Evolutionary conservation across 2,888 invertebrate genomes (phyloP).

Genomic region (Epinotia bilunana): DNA sequence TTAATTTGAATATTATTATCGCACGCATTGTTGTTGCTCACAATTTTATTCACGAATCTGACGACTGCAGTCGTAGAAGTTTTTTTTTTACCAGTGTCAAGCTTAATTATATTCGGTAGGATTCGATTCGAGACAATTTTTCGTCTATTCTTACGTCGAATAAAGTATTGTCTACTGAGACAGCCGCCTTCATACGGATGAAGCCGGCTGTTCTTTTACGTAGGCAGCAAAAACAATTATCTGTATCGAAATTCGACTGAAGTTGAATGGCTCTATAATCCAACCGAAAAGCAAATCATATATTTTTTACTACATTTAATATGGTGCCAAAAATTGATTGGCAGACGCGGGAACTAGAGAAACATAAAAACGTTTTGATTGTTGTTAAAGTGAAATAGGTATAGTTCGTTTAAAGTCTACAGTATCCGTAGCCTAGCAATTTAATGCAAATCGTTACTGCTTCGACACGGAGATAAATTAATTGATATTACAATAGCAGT

Average conservation of each 20-base stretch:
- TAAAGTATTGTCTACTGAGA: no score
- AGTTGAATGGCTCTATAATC: neutral
- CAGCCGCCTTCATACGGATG: no score
- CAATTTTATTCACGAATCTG: no score
- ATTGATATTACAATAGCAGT: constrained; percentile 27
- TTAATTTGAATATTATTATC: no score
- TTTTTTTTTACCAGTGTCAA: no score
- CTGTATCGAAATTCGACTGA: neutral
- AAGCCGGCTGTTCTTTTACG: neutral
- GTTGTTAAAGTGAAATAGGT: constrained; percentile 1
- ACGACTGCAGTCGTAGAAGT: no score
- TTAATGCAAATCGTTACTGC: constrained; percentile 26
- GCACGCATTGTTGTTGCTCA: no score
- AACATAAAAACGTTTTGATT: constrained; percentile 28
- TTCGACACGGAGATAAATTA: constrained; percentile 31
- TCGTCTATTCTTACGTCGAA: neutral
- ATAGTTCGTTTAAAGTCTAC: constrained; percentile 17
- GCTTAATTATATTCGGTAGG: neutral
- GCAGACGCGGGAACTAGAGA: constrained; percentile 16
- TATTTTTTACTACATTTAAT: neutral
- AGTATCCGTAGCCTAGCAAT: neutral
- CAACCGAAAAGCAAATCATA: neutral
- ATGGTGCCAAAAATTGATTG: constrained; percentile 3
- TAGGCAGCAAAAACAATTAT: neutral
- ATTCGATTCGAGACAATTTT: neutral